phyloP scores from a whole-genome alignment of 2,797 vertebrate species.

The Bovichtus variegatus region DNA sequence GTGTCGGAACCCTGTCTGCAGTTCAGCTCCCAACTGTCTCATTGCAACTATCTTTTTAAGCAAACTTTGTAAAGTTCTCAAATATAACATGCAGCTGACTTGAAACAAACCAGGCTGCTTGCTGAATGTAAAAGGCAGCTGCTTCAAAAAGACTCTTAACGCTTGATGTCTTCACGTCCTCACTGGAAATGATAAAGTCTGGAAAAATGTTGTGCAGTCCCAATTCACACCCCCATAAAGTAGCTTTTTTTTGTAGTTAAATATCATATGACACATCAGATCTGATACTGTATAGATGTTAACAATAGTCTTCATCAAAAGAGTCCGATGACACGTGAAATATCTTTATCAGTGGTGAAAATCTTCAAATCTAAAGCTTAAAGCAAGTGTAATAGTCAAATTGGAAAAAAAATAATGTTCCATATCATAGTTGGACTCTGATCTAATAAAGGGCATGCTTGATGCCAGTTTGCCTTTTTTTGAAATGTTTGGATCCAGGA shows the following conservation, averaged over 20 bases:
- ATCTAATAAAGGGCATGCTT: neutral
- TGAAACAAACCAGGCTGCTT: constrained; percentile 13
- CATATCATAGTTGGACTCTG: neutral
- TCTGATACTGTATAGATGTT: constrained; percentile 3
- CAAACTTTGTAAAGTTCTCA: neutral
- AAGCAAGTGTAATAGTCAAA: neutral
- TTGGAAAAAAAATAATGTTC: neutral
- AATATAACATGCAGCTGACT: neutral
- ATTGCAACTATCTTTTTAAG: neutral
- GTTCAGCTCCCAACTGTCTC: constrained; percentile 13
- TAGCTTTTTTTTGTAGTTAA: neutral
- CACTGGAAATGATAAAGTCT: constrained; percentile 14
- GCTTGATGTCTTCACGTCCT: constrained; percentile 20
- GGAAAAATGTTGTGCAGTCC: neutral
- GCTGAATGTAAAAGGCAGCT: constrained; percentile 7
- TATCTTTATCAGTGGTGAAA: neutral
- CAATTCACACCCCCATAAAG: neutral
- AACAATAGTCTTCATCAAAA: neutral
- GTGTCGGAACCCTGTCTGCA: neutral
- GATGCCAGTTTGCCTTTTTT: neutral
- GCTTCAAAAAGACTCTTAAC: constrained; percentile 14
- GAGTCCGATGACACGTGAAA: neutral
- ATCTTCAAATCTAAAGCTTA: neutral
- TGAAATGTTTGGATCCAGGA: neutral
- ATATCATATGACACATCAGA: neutral